Base-by-base conservation (phyloP, 2,797 vertebrate genomes). In the Urophycis tenuis region DNA sequence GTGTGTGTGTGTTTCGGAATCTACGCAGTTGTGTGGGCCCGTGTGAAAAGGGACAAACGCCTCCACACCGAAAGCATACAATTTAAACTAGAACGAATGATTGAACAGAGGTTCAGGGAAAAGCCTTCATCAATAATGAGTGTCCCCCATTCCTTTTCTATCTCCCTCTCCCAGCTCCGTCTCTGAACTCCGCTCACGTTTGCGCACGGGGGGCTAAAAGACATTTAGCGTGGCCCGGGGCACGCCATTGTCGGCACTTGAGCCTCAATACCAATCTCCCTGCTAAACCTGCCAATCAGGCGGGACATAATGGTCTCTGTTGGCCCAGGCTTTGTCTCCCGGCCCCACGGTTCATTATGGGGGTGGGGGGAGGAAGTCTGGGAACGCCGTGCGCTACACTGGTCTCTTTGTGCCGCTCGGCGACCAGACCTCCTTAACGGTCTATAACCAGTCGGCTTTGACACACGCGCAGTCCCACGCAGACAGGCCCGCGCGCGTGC, bases 301-400 rank as follows among this genome's bases (percentile, higher is more conserved):
- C 78, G 29, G 78, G 69, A 79, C 3, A 41, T 86, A 79, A 45
- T 77, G 88, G 82, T 82, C 32, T 79, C 79, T 4, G 39, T 41
- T 41, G 39, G 39, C 79, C 81, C 77, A 71, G 80, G 73, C 82
- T 92, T 91, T 92, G 91, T 92, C 81, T 87, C 80, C 79, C 1
- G 72, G 78, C 88, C 89, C 89, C 89, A 91, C 85, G 90, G 86
- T 85, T 91, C 89, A 91, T 91, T 89, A 91, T 88, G 41, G 45
- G 71, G 71, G 19, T 17, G 36, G 35, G 72, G 10, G 35, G 87
- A 85, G 86, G 87, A 85, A 81, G 84, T 88, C 83, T 84, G 80
- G 83, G 87, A 85, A 87, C 85, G 79, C 82, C 84, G 87, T 78
- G 84, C 33, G 84, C 81, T 80, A 91, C 91, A 92, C 88, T 89